phyloP scores from a whole-genome alignment of 2,113 vertebrate species.

The Dicerorhinus sumatrensis region DNA sequence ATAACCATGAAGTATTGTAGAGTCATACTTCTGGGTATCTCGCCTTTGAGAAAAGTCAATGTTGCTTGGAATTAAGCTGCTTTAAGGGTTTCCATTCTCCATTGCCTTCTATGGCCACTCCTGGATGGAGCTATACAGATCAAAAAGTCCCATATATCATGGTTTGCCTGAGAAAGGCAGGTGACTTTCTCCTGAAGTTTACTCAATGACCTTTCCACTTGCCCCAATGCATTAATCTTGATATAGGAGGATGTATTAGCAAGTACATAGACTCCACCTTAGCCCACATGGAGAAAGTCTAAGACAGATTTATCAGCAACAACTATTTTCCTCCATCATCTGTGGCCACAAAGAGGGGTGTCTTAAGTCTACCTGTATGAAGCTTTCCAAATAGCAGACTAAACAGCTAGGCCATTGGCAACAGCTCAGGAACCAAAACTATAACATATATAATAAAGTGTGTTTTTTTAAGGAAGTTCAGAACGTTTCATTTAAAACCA shows the following conservation, averaged over 20 bases:
- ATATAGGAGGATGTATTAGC: not conserved
- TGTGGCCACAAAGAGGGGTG: not conserved
- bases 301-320: not conserved
- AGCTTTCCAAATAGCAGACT: not conserved
- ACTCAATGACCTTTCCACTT: not conserved
- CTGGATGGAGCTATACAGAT: no score
- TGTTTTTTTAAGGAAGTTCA: not conserved
- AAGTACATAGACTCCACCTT: not conserved
- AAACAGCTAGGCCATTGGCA: not conserved
- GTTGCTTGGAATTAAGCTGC: no score
- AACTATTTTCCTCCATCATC: not conserved
- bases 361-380: not conserved
- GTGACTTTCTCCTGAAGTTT: not conserved
- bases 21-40: no score
- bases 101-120: no score
- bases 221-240: accelerated
- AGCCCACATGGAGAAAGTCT: not conserved
- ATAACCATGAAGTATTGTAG: no score
- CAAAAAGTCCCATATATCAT: accelerated
- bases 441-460: not conserved
- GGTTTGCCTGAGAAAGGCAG: not conserved
- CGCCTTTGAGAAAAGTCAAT: no score
- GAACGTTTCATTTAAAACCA: no score
- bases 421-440: not conserved
- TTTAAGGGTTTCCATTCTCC: not conserved